A percentile compares a stretch with the other conserved stretches of the same genome.
Conservation (phyloP, 2,113 vertebrate genomes). For the Psilopsiagon aurifrons region DNA sequence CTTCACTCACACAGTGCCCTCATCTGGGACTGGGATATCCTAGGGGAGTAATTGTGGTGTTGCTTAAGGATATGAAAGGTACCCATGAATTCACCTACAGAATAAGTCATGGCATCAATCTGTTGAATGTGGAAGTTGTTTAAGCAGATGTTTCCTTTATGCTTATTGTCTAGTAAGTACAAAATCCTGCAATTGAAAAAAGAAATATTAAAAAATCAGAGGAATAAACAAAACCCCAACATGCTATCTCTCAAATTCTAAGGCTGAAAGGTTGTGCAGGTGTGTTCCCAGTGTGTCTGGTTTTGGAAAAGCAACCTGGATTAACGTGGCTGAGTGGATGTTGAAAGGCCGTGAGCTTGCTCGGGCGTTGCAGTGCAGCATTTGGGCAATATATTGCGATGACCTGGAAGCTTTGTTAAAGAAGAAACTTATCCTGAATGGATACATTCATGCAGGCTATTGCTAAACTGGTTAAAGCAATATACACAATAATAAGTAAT, state of each 20-base stretch:
- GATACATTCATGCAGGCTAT: background rate
- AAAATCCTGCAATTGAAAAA: background rate
- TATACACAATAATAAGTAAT: slow-evolving; percentile 1
- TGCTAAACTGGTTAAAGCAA: slow-evolving; percentile 13
- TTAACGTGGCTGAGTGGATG: accelerated
- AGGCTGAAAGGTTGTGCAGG: background rate
- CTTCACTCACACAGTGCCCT: background rate
- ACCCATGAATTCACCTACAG: background rate
- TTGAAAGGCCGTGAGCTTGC: background rate
- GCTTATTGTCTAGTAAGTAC: background rate
- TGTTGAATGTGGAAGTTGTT: background rate
- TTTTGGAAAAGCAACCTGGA: background rate
- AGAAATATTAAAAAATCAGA: background rate
- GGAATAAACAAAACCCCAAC: background rate
- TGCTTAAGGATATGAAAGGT: background rate
- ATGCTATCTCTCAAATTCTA: background rate
- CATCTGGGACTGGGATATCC: background rate
- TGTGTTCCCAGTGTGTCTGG: background rate
- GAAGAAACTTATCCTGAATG: background rate
- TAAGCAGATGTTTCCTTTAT: background rate
- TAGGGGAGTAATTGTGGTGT: background rate
- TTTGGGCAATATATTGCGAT: background rate
- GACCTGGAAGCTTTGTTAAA: background rate
- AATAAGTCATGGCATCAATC: background rate
- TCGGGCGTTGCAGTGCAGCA: background rate